Evolutionary conservation across 2,797 vertebrate species (phyloP), one percentile per base, ranked within the genome.

Genomic region (Pristis pectinata): DNA sequence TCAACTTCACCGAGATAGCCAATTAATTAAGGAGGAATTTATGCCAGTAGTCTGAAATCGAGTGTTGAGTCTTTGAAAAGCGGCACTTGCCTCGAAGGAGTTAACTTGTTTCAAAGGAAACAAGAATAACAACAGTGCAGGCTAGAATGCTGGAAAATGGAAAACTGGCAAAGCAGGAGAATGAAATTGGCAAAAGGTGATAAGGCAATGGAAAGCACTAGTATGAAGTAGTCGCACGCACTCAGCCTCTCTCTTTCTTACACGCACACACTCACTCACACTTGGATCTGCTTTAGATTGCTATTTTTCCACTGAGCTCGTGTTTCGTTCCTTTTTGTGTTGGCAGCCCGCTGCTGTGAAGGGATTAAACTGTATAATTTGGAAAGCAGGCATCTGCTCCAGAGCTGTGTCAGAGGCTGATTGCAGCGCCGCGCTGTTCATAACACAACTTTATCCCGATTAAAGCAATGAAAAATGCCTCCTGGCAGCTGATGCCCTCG

Each of bases 401-500:
- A 72, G 92, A 76, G 41, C 92, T 94, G 92, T 53, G 92, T 74
- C 92, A 76, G 92, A 76, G 92, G 22, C 96, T 96, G 95, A 95
- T 96, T 96, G 96, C 95, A 96, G 95, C 94, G 94, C 96, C 95
- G 95, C 96, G 95, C 94, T 96, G 96, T 96, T 96, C 95, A 94
- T 96, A 96, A 96, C 96, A 95, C 95, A 96, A 96, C 96, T 96
- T 97, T 95, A 89, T 94, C 95, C 96, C 95, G 95, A 95, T 95
- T 95, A 96, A 95, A 94, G 92, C 92, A 94, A 96, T 95, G 95
- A 96, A 96, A 95, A 82, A 96, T 95, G 95, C 94, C 94, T 96
- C 96, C 95, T 67, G 96, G 96, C 96, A 95, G 96, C 93, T 83
- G 96, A 95, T 94, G 95, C 95, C 95, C 96, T 96, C 95, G 64